Evolutionary conservation across 2,113 vertebrate species (phyloP), one percentile per base, ranked within the genome.

Genomic region (Rhagologus leucostigma): DNA sequence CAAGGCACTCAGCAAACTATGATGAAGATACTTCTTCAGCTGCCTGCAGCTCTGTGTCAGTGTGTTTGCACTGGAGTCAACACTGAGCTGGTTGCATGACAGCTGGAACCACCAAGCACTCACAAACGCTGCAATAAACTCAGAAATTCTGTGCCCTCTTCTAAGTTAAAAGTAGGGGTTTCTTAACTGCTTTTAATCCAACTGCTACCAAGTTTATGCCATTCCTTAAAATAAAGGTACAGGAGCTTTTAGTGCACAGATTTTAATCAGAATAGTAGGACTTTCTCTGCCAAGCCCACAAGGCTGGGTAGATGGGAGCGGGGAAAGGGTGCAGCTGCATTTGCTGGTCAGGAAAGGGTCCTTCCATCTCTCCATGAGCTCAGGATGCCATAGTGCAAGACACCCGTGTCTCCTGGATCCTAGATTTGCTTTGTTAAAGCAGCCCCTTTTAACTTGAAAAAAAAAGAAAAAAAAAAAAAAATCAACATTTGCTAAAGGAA

Each of bases 1-100:
- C 91, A 93, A 62, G 52, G 55, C 55, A 59, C 67, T 94, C 87
- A 68, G 52, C 81, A 87, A 85, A 89, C 69, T 82, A 14, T 71
- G 90, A 89, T 89, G 87, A 95, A 84, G 77, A 89, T 46, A 33
- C 77, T 96, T 64, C 77, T 57, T 79, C 89, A 93, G n/a, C 57
- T 69, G 78, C 82, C 84, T 75, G 74, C 27, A 84, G 81, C 41
- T 70, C 52, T 68, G 49, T 0, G 0, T 20, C 55, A 6, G 52
- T 9, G 55, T 29, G 65, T 55, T 55, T 42, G 76, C 60, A 3
- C 23, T 15, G 1, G 29, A 37, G 56, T 10, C 4, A 5, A 9
- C 6, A 2, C n/a, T 7, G 80, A 74, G 52, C 46, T 46, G 37
- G 26, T 22, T 74, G 64, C 6, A 1, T 5, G 47, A 5, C 19